Evolutionary conservation across 2,797 vertebrate genomes (phyloP), one percentile per base, ranked within the genome.

Genomic region (Halcyon chelicuti): DNA sequence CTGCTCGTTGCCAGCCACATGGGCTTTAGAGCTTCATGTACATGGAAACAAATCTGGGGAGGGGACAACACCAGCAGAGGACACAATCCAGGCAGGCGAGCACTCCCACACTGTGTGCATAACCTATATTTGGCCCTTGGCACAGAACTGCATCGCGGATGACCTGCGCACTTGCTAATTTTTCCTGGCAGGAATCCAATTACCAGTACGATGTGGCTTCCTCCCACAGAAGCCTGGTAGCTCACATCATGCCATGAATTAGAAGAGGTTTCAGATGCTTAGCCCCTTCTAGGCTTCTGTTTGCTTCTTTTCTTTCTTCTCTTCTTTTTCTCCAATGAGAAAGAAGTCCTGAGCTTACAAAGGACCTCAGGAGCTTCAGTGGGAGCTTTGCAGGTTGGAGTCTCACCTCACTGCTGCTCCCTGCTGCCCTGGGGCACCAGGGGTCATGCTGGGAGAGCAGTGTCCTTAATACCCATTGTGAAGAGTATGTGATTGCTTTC

Each of bases 71-170:
- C n/a, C 73, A 71, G 76, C 47, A 67, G 47, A 89, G 57, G 31
- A 72, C 3, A 0, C 0, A 0, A 22, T 26, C 62, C 21, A 37
- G 74, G 73, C 87, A 52, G 44, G 42, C 5, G 0, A 68, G 37
- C 29, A 3, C 58, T 44, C 54, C 33, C 3, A 13, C 40, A 46
- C 80, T 72, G 54, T 26, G 29, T 8, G 4, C 1, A 1, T 29
- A 57, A 57, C 26, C 71, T 86, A 1, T 58, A n/a, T 21, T 57
- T 54, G 71, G 77, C 67, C 39, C 55, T 7, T 63, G 77, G 74
- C 49, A 35, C 19, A 63, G 23, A 76, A 65, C 67, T 67, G 55
- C 51, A 7, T 86, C 83, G 73, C 16, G 0, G 9, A 14, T 46
- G 54, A 85, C 58, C 52, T 65, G 67, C 73, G 68, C 81, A 14